Percentiles rank a stretch among this genome's conserved stretches.
Conservation (phyloP, 2,888 invertebrate species). For the Nomada fabriciana region DNA sequence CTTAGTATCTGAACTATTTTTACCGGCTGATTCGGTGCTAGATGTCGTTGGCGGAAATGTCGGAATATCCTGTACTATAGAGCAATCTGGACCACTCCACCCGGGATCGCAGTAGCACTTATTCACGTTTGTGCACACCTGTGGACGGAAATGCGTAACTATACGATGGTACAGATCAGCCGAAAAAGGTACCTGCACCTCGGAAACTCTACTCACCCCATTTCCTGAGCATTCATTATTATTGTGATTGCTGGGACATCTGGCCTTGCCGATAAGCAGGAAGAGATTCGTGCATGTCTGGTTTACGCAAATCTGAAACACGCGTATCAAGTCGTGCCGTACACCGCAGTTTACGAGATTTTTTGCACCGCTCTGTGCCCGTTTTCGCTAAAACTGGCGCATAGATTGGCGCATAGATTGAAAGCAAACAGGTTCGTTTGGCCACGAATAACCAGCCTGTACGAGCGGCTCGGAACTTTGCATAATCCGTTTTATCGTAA, state of each 20-base stretch:
- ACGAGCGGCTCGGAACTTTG: slow-evolving; percentile 24
- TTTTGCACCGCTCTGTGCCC: not conserved
- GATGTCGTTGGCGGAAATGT: slow-evolving; percentile 86
- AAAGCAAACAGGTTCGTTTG: slow-evolving; percentile 50
- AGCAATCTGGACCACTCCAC: slow-evolving; percentile 95
- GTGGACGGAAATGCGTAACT: slow-evolving; percentile 59
- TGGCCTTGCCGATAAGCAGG: slow-evolving; percentile 93
- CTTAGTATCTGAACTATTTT: slow-evolving; percentile 85
- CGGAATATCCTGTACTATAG: slow-evolving; percentile 90
- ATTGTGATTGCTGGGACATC: slow-evolving; percentile 95
- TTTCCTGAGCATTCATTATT: slow-evolving; percentile 96
- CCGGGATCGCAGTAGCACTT: slow-evolving; percentile 96
- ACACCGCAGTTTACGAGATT: not conserved
- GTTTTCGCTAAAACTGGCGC: not conserved
- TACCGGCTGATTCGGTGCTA: slow-evolving; percentile 87
- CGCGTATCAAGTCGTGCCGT: not conserved
- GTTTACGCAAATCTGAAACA: slow-evolving; percentile 92
- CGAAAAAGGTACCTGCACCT: no score
- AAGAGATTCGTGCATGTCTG: slow-evolving; percentile 95
- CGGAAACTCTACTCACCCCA: slow-evolving; percentile 90
- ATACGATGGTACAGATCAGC: no score
- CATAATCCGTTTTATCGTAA: slow-evolving; percentile 43
- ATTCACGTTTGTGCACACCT: slow-evolving; percentile 97
- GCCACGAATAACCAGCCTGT: not conserved
- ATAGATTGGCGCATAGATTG: slow-evolving; percentile 35